A percentile compares a stretch with the other conserved stretches of the same genome.
These are phyloP conservation scores for Imbricaverruca yamaguchii DNA, from an alignment of 2,888 invertebrate genomes.

Conservation along the genomic window DNA sequence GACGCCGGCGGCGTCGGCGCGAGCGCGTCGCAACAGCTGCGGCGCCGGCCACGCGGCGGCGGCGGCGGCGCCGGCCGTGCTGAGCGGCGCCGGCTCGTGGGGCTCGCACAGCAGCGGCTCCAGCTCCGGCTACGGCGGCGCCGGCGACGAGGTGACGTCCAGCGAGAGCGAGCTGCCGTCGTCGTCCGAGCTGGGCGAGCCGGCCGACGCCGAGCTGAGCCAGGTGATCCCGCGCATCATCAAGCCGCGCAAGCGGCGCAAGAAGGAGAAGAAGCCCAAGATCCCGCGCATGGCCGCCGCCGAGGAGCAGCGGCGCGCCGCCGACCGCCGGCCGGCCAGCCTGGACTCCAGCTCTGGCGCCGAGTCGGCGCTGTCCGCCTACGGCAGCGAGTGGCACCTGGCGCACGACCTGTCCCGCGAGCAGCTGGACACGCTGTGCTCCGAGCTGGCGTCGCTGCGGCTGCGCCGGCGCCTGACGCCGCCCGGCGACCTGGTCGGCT, in stretches of 20 bases:
- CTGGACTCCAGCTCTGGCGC: not conserved
- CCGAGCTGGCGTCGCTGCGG: not conserved
- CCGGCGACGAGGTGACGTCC: not conserved
- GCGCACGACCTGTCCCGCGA: not conserved
- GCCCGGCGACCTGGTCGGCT: not conserved
- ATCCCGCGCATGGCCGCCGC: conserved; percentile 19
- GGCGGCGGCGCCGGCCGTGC: not conserved
- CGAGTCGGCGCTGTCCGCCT: not conserved
- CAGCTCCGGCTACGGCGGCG: not conserved
- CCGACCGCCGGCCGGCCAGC: not conserved
- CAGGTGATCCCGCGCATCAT: conserved; percentile 78
- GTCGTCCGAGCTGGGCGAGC: conserved; percentile 25
- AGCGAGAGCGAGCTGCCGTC: conserved; percentile 19
- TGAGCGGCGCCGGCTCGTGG: conserved; percentile 30
- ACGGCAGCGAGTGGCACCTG: conserved; percentile 2
- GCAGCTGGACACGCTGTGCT: not conserved
- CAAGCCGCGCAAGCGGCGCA: conserved; percentile 78
- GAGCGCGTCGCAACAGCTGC: not conserved
- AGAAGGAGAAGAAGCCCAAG: conserved; percentile 56
- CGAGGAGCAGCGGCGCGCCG: not conserved
- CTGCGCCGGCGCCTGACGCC: conserved; percentile 17
- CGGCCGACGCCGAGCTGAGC: conserved; percentile 55
- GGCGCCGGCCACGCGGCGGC: not conserved
- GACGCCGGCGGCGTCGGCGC: not conserved
- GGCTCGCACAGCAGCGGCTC: conserved; percentile 28